These are phyloP conservation scores for Anarrhichthys ocellatus DNA, from an alignment of 2,113 vertebrate species.

Conservation along the genomic window DNA sequence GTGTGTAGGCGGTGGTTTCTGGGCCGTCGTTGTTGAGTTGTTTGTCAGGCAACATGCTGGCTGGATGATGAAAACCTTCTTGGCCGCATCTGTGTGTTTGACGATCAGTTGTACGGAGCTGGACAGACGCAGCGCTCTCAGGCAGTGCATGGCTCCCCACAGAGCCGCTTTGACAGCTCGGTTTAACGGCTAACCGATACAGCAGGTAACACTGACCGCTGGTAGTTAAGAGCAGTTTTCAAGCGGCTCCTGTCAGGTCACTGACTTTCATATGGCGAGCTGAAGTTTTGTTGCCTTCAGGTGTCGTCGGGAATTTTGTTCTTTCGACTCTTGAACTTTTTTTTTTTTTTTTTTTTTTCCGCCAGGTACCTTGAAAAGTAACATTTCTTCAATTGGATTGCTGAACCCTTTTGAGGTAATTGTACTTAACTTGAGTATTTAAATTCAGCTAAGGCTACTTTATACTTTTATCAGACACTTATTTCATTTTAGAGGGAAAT, in stretches of 20 bases:
- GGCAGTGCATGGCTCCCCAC: constrained; percentile 63
- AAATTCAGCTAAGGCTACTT: neutral
- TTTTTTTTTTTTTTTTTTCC: neutral
- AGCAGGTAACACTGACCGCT: neutral
- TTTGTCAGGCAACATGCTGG: constrained; percentile 36
- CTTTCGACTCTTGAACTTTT: fast-evolving
- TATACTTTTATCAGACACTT: neutral
- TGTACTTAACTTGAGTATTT: neutral
- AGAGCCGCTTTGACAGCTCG: neutral
- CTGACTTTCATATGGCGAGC: neutral
- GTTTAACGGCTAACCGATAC: neutral
- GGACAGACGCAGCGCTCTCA: constrained; percentile 58
- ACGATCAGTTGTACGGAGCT: constrained; percentile 33
- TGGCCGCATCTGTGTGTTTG: constrained; percentile 42
- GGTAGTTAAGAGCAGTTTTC: neutral
- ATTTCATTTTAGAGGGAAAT: neutral
- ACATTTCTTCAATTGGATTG: neutral
- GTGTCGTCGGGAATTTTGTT: neutral
- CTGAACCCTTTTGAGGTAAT: neutral
- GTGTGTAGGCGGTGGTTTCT: constrained; percentile 7
- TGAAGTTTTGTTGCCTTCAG: constrained; percentile 42
- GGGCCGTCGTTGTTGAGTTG: neutral
- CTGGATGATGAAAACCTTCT: constrained; percentile 39
- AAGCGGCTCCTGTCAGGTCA: constrained; percentile 8
- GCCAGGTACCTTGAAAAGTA: neutral